These are phyloP conservation scores for Gambusia yucatana DNA, from an alignment of 2,797 vertebrate genomes.

Conservation along the genomic window DNA sequence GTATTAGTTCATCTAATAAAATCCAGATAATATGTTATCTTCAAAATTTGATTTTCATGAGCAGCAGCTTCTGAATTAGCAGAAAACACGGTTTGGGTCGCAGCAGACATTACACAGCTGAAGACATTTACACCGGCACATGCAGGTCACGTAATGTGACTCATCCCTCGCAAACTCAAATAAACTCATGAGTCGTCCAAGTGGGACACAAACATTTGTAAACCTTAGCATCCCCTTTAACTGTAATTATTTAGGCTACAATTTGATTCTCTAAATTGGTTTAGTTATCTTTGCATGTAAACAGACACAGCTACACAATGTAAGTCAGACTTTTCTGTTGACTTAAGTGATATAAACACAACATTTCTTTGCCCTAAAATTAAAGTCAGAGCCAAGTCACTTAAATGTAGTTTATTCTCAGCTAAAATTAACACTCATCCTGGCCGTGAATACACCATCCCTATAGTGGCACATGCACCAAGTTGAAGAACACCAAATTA, in stretches of 20 bases:
- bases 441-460: not conserved
- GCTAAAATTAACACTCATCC: not conserved
- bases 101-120: not conserved
- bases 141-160: slow-evolving; percentile 29
- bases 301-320: not conserved
- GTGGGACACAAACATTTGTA: slow-evolving; percentile 36
- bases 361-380: not conserved
- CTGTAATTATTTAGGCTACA: not conserved
- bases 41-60: not conserved
- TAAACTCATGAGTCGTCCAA: slow-evolving; percentile 16
- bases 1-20: not conserved
- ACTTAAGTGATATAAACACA: not conserved
- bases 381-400: not conserved
- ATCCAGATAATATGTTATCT: not conserved
- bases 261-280: not conserved
- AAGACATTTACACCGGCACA: slow-evolving; percentile 14
- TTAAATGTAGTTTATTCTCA: not conserved
- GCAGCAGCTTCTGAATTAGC: slow-evolving; percentile 11
- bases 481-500: not conserved
- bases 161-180: slow-evolving; percentile 21
- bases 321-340: not conserved
- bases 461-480: not conserved
- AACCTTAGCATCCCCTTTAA: not conserved
- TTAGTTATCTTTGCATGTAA: not conserved
- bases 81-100: not conserved